A percentile compares a stretch with the other conserved stretches of the same genome.
Conservation (phyloP, 2,113 vertebrate genomes). For the Alligator sinensis region DNA sequence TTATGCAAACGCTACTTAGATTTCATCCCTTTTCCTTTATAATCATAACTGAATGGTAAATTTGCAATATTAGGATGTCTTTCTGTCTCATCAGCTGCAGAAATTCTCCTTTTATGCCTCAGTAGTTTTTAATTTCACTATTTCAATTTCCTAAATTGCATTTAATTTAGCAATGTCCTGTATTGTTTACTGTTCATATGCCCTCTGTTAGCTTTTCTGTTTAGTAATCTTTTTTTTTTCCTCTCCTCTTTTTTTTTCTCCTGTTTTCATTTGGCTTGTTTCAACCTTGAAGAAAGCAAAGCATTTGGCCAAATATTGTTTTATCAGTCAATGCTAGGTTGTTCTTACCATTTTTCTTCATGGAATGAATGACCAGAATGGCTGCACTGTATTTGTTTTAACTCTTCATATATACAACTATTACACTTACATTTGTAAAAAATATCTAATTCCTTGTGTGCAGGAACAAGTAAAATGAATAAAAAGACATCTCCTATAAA, state of each 20-base stretch:
- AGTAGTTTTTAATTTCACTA: conserved; percentile 77
- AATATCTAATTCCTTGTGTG: background rate
- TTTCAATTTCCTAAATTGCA: conserved; percentile 71
- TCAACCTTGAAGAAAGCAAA: conserved; percentile 27
- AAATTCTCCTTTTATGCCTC: conserved; percentile 71
- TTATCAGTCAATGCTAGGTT: background rate
- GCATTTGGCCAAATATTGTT: background rate
- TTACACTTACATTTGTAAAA: background rate
- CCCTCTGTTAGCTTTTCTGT: conserved; percentile 34
- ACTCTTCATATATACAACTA: background rate
- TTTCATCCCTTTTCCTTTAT: conserved; percentile 15
- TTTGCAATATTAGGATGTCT: conserved; percentile 12
- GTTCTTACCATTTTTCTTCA: background rate
- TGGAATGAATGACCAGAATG: background rate
- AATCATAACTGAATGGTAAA: conserved; percentile 9
- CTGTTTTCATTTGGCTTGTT: background rate
- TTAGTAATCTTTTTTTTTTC: conserved; percentile 36
- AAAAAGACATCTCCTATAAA: background rate
- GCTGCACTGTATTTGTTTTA: background rate
- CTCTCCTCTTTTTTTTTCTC: conserved; percentile 4
- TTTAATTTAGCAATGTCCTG: conserved; percentile 57
- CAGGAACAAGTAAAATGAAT: background rate
- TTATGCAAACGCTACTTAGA: background rate
- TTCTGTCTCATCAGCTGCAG: conserved; percentile 57
- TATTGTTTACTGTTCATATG: conserved; percentile 62